Evolutionary conservation across 2,113 vertebrate species (phyloP).

Genomic region (Charadrius vociferus): DNA sequence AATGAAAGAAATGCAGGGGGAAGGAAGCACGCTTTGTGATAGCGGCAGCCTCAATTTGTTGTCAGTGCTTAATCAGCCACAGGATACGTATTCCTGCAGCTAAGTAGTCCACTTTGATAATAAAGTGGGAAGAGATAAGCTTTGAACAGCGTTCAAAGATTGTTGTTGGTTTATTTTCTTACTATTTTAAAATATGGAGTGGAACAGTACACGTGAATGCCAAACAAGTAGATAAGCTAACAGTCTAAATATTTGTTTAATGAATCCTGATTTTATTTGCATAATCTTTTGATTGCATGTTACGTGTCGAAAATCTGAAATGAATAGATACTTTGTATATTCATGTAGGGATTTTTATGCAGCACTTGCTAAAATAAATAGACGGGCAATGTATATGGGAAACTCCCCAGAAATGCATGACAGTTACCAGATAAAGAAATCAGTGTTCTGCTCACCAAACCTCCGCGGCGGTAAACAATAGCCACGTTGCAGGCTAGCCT

Average conservation of each 20-base stretch:
- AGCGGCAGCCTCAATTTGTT: neutral
- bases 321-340: neutral
- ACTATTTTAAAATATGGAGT: neutral
- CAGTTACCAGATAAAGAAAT: conserved; percentile 39
- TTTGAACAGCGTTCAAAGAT: neutral
- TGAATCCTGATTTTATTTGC: neutral
- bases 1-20: neutral
- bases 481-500: neutral
- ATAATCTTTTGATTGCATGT: neutral
- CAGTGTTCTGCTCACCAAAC: conserved; percentile 40
- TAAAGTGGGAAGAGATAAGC: neutral
- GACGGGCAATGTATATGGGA: neutral
- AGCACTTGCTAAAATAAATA: neutral
- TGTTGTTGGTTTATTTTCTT: neutral
- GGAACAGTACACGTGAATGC: neutral
- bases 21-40: neutral
- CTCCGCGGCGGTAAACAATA: conserved; percentile 18
- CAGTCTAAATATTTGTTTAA: neutral
- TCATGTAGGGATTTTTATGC: neutral
- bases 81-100: neutral
- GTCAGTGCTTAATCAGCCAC: neutral
- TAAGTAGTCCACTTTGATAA: neutral
- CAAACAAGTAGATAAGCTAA: neutral
- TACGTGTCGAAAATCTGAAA: neutral
- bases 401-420: neutral